Conservation (phyloP, 30 jellyfish, hydroid and myxozoan genomes). For the Nemopilema nomurai region DNA sequence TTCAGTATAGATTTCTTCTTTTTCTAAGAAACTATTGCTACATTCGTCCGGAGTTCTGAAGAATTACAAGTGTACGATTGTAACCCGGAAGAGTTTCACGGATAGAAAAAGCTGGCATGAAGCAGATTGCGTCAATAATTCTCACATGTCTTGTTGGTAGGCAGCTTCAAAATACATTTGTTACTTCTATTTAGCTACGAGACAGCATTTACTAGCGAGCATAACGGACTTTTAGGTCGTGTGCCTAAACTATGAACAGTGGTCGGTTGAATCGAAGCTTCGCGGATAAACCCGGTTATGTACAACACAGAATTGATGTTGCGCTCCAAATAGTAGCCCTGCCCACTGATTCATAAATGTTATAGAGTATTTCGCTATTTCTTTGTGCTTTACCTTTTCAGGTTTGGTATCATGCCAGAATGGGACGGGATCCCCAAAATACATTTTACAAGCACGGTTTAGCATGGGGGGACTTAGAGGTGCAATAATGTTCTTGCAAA, state of each 20-base stretch:
- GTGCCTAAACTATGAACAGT: too few species aligned
- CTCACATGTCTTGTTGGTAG: not conserved
- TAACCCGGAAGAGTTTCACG: not conserved
- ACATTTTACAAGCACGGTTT: conserved; percentile 39
- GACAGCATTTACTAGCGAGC: too few species aligned
- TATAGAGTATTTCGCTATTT: too few species aligned
- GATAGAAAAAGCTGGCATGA: not conserved
- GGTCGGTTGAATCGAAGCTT: too few species aligned
- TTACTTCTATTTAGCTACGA: not conserved
- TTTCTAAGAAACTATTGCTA: too few species aligned
- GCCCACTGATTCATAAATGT: too few species aligned
- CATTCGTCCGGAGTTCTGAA: too few species aligned
- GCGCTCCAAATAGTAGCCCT: too few species aligned
- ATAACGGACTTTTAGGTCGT: too few species aligned
- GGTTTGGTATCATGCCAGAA: not conserved
- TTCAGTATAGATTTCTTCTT: not conserved
- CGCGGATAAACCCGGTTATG: too few species aligned
- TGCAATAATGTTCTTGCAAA: conserved; percentile 44
- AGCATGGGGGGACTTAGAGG: conserved; percentile 70
- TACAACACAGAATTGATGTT: too few species aligned
- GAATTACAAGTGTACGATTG: not conserved
- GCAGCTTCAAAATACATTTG: not conserved
- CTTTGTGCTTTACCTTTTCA: not conserved
- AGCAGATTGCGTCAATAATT: not conserved
- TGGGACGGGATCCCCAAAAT: conserved; percentile 15